Conservation (phyloP, 2,888 invertebrate species). For the Heliconius aoede region DNA sequence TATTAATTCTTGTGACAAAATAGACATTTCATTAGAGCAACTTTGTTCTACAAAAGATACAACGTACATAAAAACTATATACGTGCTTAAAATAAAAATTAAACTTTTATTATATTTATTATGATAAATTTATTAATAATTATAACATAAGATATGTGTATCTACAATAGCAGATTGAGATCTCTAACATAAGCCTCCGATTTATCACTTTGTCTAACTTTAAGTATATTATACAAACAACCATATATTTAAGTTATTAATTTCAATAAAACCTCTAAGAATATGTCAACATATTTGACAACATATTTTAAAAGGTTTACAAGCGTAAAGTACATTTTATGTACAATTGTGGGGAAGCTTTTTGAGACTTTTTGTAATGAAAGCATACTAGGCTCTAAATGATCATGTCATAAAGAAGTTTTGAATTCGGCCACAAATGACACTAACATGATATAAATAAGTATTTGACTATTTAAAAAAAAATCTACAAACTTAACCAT, state of each 20-base stretch:
- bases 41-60: constrained; percentile 18
- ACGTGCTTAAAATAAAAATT: constrained; percentile 20
- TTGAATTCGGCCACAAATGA: constrained; percentile 11
- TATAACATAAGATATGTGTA: constrained; percentile 19
- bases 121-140: neutral
- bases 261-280: constrained; percentile 1
- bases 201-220: constrained; percentile 7
- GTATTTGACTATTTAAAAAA: constrained; percentile 20
- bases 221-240: constrained; percentile 17
- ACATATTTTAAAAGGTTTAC: constrained; percentile 15
- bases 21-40: neutral
- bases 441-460: neutral
- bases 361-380: constrained; percentile 1
- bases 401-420: neutral
- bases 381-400: constrained; percentile 11
- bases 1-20: too few relatives aligned
- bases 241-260: constrained; percentile 15
- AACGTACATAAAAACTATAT: constrained; percentile 14
- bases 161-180: constrained; percentile 27
- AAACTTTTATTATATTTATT: neutral
- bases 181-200: constrained; percentile 25
- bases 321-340: constrained; percentile 22
- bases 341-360: constrained; percentile 1
- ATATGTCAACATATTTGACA: constrained; percentile 11
- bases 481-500: neutral